A percentile compares a stretch with the other conserved stretches of the same genome.
phyloP scores from a whole-genome alignment of 2,797 vertebrate genomes.

The Myotis daubentonii region DNA sequence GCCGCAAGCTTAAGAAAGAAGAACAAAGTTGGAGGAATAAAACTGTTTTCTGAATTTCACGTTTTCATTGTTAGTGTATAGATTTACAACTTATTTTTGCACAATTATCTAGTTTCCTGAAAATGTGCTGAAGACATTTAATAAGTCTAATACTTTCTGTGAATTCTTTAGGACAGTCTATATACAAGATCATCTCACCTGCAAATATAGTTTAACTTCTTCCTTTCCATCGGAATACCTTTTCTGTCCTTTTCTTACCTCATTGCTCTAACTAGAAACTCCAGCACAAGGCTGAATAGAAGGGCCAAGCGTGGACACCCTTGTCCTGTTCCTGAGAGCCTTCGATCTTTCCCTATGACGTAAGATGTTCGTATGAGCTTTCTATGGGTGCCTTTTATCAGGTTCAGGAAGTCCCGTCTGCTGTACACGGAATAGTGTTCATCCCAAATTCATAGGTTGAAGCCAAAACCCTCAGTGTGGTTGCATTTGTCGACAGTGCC shows the following conservation, averaged over 20 bases:
- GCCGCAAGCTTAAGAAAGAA: no score
- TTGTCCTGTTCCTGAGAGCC: not conserved
- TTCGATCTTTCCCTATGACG: not conserved
- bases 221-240: not conserved
- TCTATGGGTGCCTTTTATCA: not conserved
- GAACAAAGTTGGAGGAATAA: not conserved
- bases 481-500: not conserved
- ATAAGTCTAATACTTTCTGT: not conserved
- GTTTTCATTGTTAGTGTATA: not conserved
- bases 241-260: not conserved
- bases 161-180: not conserved
- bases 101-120: not conserved
- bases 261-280: not conserved
- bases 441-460: not conserved
- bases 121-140: not conserved
- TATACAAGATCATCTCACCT: not conserved
- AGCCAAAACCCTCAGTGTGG: not conserved
- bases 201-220: not conserved
- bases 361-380: not conserved
- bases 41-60: not conserved
- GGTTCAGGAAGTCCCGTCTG: not conserved
- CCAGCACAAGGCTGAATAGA: not conserved
- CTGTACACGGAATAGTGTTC: not conserved
- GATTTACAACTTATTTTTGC: not conserved
- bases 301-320: not conserved